Evolutionary conservation across 1,140 invertebrate genomes (phyloP).

Genomic region (Plectrocnemia conspersa): DNA sequence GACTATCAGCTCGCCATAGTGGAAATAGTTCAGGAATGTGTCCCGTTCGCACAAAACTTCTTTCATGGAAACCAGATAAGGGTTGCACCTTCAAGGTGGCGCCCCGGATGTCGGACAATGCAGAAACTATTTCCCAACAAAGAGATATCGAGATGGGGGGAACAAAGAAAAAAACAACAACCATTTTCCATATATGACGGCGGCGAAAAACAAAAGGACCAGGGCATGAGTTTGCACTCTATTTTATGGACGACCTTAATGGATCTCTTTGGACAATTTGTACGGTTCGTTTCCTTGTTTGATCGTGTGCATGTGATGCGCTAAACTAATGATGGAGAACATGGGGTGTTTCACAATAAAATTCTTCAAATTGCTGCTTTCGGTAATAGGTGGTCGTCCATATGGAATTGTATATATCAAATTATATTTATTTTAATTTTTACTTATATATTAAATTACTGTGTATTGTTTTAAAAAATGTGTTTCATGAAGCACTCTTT

Average conservation of each 20-base stretch:
- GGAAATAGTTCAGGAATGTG: too few relatives aligned
- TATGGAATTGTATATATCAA: background rate
- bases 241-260: slow-evolving; percentile 31
- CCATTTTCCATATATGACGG: background rate
- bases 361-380: background rate
- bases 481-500: too few relatives aligned
- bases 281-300: background rate
- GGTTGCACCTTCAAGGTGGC: slow-evolving; percentile 13
- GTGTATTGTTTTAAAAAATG: too few relatives aligned
- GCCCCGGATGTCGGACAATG: slow-evolving; percentile 12
- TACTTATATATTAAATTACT: too few relatives aligned
- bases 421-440: too few relatives aligned
- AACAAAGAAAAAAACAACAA: background rate
- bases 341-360: background rate
- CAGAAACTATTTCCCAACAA: slow-evolving; percentile 19
- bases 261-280: background rate
- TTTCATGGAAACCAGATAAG: slow-evolving; percentile 20
- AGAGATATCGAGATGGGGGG: background rate
- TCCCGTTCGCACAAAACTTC: slow-evolving; percentile 18
- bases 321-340: background rate
- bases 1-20: too few relatives aligned
- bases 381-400: background rate
- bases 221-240: slow-evolving; percentile 30
- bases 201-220: slow-evolving; percentile 21
- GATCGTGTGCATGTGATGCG: background rate